These are phyloP conservation scores for Danio kyathit DNA, from an alignment of 2,797 vertebrate species.

Conservation along the genomic window DNA sequence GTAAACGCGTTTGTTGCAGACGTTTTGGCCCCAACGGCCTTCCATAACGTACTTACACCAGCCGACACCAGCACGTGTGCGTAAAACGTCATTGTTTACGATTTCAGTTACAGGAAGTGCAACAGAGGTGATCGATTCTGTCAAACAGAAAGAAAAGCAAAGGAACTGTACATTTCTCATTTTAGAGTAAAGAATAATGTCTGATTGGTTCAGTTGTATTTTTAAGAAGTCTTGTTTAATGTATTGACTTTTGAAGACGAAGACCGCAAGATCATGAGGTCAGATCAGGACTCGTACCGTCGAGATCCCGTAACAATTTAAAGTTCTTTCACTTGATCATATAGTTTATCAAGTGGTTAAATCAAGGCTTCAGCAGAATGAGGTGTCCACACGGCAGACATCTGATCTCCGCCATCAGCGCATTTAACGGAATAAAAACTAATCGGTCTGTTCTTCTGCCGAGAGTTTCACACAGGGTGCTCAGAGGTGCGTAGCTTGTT, in stretches of 20 bases:
- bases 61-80: background rate
- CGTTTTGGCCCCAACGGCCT: too few species aligned
- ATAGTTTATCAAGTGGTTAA: background rate
- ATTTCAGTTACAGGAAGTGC: conserved; percentile 34
- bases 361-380: conserved; percentile 22
- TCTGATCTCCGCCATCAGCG: conserved; percentile 8
- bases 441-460: background rate
- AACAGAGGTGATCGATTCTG: background rate
- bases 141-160: background rate
- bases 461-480: conserved; percentile 36
- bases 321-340: background rate
- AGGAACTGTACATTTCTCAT: background rate
- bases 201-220: background rate
- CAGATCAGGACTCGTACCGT: conserved; percentile 39
- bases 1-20: too few species aligned
- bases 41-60: too few species aligned
- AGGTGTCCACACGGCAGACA: conserved; percentile 6
- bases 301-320: background rate
- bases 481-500: conserved; percentile 68
- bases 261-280: conserved; percentile 12
- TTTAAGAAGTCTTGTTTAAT: background rate
- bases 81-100: conserved; percentile 36
- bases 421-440: conserved; percentile 2
- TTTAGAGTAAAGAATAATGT: too few species aligned
- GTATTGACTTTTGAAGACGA: conserved; percentile 13